phyloP scores from a whole-genome alignment of 2,797 vertebrate species.

The Thamnophis elegans region DNA sequence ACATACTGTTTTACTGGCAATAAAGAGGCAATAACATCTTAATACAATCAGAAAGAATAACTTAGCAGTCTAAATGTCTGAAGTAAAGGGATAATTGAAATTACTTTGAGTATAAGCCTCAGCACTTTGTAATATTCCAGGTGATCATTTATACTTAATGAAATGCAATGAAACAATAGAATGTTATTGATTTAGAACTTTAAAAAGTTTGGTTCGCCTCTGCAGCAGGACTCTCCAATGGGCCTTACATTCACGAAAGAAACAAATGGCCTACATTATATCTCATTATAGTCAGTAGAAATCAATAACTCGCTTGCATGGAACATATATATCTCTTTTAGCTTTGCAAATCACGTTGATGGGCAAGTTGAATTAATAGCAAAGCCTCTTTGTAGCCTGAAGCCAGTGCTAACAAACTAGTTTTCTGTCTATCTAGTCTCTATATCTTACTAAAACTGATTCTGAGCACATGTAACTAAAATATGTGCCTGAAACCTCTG shows the following conservation, averaged over 20 bases:
- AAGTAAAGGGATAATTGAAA: conserved; percentile 63
- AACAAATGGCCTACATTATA: conserved; percentile 57
- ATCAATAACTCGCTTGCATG: conserved; percentile 36
- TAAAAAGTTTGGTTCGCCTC: conserved; percentile 39
- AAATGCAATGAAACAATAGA: conserved; percentile 51
- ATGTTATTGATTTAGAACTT: conserved; percentile 59
- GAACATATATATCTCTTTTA: conserved; percentile 43
- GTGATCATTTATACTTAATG: conserved; percentile 63
- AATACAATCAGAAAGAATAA: conserved; percentile 63
- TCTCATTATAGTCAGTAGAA: conserved; percentile 51
- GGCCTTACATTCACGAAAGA: conserved; percentile 44
- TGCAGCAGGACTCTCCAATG: conserved; percentile 20
- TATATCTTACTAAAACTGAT: neutral
- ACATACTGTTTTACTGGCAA: conserved; percentile 62
- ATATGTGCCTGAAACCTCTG: neutral
- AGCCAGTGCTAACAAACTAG: neutral
- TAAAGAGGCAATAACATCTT: conserved; percentile 62
- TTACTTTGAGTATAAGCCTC: conserved; percentile 52
- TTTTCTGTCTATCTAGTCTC: neutral
- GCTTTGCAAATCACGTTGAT: conserved; percentile 32
- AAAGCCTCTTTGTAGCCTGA: neutral
- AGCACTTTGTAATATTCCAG: conserved; percentile 60
- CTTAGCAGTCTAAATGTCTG: conserved; percentile 53
- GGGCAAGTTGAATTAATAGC: neutral
- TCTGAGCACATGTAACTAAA: neutral